phyloP scores from a whole-genome alignment of 2,113 vertebrate species.

The Atrichornis clamosus region DNA sequence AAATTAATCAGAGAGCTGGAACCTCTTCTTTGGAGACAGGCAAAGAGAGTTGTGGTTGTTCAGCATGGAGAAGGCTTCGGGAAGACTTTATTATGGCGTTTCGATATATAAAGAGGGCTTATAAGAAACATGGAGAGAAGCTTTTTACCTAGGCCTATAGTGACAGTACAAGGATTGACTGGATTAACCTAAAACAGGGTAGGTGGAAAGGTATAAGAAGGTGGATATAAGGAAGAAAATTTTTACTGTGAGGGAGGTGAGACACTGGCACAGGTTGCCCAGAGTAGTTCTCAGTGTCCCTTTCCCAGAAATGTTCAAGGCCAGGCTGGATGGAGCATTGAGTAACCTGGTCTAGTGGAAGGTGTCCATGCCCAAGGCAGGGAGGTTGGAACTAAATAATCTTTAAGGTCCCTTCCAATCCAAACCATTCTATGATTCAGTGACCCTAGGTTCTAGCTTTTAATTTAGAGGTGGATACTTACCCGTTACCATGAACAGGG shows the following conservation, averaged over 20 bases:
- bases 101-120: neutral
- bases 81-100: rapidly evolving
- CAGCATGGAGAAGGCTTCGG: rapidly evolving
- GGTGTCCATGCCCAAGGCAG: rapidly evolving
- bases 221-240: neutral
- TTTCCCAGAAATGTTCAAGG: neutral
- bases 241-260: neutral
- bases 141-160: neutral
- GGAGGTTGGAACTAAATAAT: rapidly evolving
- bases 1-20: neutral
- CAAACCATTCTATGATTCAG: neutral
- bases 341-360: neutral
- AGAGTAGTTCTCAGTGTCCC: neutral
- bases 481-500: neutral
- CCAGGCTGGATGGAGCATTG: neutral
- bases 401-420: neutral
- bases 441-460: neutral
- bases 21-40: neutral
- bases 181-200: neutral
- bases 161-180: rapidly evolving
- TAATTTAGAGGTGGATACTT: neutral
- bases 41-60: neutral
- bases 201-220: neutral
- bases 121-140: neutral
- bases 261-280: neutral